Evolutionary conservation across 2,797 vertebrate species (phyloP), one percentile per base, ranked within the genome.

Genomic region (Apodemus agrarius): DNA sequence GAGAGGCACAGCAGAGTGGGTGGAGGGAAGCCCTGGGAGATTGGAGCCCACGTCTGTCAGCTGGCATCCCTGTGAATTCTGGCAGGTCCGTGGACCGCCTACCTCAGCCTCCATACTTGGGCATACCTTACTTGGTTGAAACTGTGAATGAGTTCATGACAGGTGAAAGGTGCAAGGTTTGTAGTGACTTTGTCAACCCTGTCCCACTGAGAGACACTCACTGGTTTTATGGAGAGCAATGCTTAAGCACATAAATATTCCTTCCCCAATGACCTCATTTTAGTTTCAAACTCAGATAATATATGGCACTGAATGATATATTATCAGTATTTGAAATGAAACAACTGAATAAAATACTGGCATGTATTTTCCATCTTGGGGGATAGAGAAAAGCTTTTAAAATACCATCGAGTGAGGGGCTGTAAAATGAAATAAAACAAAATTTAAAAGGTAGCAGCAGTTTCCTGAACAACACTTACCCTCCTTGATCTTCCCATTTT

Each of bases 401-500:
- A 85, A 78, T 4, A 31, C 63, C 57, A 1, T n/a, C 54, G 40
- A 76, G 88, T 63, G 22, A 0, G 17, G 6, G 31, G 21, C 43
- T 29, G 75, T 76, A 76, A 46, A 76, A 76, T 76, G 14, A 75
- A 75, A 43, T 75, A 43, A 49, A 46, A 76, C 6, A 1, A 26
- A 76, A 3, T 17, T 29, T 76, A 65, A 93, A 82, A 22, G 2
- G 31, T 10, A 40, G 24, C 12, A 75, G 2, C 2, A 10, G 16
- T 76, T 95, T 88, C 90, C 92, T 59, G 46, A 83, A 69, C 90
- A 76, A 34, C 85, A 97, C 98, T 97, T 96, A 99, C 99, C 99
- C 99, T 99, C 98, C 34, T 97, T 98, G 83, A 98, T 97, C 78
- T 97, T 99, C 17, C 99, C 99, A 87, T 97, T 98, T 97, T 99